phyloP scores from a whole-genome alignment of 2,888 invertebrate genomes.

The Chalcis sispes region DNA sequence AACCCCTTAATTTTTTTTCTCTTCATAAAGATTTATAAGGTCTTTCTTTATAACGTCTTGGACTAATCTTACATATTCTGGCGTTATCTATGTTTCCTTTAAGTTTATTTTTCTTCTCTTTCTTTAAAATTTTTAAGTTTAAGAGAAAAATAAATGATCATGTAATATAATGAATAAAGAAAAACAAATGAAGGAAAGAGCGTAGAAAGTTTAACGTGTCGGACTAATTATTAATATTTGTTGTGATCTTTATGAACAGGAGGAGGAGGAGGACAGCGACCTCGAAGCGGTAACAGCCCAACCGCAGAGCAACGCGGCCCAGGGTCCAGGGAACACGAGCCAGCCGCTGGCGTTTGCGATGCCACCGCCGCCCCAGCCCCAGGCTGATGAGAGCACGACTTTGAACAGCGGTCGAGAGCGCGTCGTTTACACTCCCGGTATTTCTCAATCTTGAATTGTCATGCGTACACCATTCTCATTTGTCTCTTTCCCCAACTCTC shows the following conservation, averaged over 20 bases:
- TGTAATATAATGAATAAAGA: too few relatives aligned
- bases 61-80: too few relatives aligned
- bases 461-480: neutral
- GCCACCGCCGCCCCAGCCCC: slow-evolving; percentile 75
- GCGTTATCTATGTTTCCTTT: neutral
- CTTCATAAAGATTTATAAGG: too few relatives aligned
- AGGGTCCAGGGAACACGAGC: slow-evolving; percentile 77
- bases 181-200: neutral
- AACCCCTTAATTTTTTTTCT: too few relatives aligned
- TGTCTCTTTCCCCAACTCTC: neutral
- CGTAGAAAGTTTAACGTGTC: too few relatives aligned
- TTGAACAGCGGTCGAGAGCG: slow-evolving; percentile 76
- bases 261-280: slow-evolving; percentile 79
- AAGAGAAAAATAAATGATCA: too few relatives aligned
- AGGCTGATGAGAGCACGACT: slow-evolving; percentile 83
- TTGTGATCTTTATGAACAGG: slow-evolving; percentile 13
- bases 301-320: slow-evolving; percentile 77
- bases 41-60: too few relatives aligned
- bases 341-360: slow-evolving; percentile 73
- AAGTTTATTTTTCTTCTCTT: neutral
- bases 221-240: neutral
- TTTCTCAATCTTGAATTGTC: slow-evolving; percentile 65
- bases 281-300: slow-evolving; percentile 80
- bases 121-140: too few relatives aligned
- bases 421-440: slow-evolving; percentile 72